phyloP scores from a whole-genome alignment of 2,797 vertebrate species.

The Pseudomugil tenellus region DNA sequence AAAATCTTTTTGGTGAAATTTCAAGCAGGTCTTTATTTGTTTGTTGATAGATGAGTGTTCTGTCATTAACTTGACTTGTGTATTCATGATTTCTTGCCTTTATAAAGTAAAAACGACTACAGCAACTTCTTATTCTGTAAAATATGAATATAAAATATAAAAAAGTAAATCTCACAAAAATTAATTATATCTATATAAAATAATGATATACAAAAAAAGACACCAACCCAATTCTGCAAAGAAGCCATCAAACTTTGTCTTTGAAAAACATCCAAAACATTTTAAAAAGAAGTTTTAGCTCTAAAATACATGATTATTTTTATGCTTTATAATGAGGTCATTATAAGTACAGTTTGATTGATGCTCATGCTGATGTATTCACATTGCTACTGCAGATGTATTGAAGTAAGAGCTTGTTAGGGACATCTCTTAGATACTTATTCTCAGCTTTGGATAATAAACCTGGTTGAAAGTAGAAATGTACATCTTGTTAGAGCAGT shows the following conservation, averaged over 20 bases:
- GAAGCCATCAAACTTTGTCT: conserved; percentile 21
- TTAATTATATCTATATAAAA: neutral
- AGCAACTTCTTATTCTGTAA: neutral
- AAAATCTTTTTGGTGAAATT: conserved; percentile 1
- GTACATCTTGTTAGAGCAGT: neutral
- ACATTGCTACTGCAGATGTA: conserved; percentile 9
- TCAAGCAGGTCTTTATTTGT: conserved; percentile 38
- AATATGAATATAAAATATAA: neutral
- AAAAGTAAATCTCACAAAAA: neutral
- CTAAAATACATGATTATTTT: neutral
- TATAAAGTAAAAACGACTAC: conserved; percentile 45
- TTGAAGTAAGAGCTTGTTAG: conserved; percentile 28
- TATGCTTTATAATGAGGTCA: neutral
- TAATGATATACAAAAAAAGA: too few relatives aligned
- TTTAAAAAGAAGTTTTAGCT: neutral
- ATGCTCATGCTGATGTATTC: neutral
- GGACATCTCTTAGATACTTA: neutral
- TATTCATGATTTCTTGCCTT: conserved; percentile 57
- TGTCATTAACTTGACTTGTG: conserved; percentile 33
- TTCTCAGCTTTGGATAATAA: neutral
- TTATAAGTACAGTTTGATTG: neutral
- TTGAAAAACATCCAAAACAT: neutral
- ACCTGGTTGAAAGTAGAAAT: neutral
- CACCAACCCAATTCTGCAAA: neutral
- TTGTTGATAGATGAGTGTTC: conserved; percentile 45